Percentiles rank a stretch among this genome's conserved stretches.
phyloP scores from a whole-genome alignment of 2,113 vertebrate genomes.

The Sinosuthora webbiana region DNA sequence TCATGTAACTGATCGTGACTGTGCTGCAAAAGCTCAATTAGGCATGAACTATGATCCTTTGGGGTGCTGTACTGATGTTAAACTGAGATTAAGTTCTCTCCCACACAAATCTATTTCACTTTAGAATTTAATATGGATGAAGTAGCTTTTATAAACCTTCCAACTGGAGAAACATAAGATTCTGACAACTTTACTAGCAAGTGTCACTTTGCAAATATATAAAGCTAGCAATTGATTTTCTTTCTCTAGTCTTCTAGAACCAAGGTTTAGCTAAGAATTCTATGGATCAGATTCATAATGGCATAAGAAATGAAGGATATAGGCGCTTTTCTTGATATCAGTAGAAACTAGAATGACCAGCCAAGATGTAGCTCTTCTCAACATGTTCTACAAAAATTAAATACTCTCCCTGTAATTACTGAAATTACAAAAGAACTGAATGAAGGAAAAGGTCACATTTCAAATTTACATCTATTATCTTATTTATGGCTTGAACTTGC shows the following conservation, averaged over 20 bases:
- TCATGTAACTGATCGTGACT: background rate
- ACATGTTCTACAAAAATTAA: background rate
- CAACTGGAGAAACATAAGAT: background rate
- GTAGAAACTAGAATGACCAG: background rate
- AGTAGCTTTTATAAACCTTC: constrained; percentile 7
- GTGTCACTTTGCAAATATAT: background rate
- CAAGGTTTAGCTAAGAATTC: background rate
- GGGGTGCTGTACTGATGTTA: background rate
- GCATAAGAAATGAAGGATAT: background rate
- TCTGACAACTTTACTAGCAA: constrained; percentile 8
- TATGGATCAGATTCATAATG: background rate
- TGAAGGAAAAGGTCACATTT: background rate
- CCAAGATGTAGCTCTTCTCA: background rate
- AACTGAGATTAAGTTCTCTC: constrained; percentile 21
- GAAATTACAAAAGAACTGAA: background rate
- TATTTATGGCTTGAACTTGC: background rate
- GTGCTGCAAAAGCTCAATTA: constrained; percentile 31
- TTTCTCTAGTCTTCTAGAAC: background rate
- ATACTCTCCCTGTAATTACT: background rate
- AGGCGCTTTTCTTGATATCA: background rate
- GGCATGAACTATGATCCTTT: constrained; percentile 31
- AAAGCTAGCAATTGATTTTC: background rate
- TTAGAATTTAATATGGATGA: constrained; percentile 37
- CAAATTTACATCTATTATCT: background rate
- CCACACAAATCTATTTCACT: constrained; percentile 33